phyloP scores from a whole-genome alignment of 2,113 vertebrate species.

The Syngnathus typhle region DNA sequence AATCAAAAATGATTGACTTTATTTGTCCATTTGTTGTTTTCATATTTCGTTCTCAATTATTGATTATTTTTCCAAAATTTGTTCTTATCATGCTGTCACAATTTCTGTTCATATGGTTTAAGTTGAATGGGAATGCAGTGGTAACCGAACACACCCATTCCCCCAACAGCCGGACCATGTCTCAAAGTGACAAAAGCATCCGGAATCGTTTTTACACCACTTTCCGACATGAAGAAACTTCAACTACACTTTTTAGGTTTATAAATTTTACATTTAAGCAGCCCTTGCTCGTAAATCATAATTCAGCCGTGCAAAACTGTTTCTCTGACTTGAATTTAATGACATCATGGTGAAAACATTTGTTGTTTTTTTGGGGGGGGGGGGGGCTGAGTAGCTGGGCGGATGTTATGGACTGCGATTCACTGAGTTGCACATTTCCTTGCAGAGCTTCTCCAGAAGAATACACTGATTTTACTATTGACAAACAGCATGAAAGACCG shows the following conservation, averaged over 20 bases:
- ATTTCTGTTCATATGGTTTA: conserved; percentile 11
- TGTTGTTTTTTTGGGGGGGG: conserved; percentile 16
- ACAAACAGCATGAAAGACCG: conserved; percentile 21
- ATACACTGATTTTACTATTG: conserved; percentile 6
- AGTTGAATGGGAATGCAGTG: conserved; percentile 7
- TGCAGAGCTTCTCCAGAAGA: conserved; percentile 31
- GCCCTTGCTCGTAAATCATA: not conserved
- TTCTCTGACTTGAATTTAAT: conserved; percentile 40
- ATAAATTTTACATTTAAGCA: not conserved
- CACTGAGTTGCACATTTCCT: conserved; percentile 36
- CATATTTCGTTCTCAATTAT: no score
- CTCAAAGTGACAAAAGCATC: conserved; percentile 5
- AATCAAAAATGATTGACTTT: no score
- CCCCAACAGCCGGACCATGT: conserved; percentile 25
- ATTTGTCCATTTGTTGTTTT: no score
- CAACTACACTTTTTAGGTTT: not conserved
- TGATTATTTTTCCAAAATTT: not conserved
- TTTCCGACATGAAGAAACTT: not conserved
- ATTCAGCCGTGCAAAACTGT: conserved; percentile 19
- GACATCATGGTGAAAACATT: conserved; percentile 70
- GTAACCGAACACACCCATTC: conserved; percentile 4
- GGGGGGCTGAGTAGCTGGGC: conserved; percentile 42
- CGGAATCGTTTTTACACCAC: not conserved
- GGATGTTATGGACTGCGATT: conserved; percentile 46
- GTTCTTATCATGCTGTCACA: not conserved